Base-by-base conservation (phyloP, 2,888 invertebrate species). In the Tetropium fuscum region DNA sequence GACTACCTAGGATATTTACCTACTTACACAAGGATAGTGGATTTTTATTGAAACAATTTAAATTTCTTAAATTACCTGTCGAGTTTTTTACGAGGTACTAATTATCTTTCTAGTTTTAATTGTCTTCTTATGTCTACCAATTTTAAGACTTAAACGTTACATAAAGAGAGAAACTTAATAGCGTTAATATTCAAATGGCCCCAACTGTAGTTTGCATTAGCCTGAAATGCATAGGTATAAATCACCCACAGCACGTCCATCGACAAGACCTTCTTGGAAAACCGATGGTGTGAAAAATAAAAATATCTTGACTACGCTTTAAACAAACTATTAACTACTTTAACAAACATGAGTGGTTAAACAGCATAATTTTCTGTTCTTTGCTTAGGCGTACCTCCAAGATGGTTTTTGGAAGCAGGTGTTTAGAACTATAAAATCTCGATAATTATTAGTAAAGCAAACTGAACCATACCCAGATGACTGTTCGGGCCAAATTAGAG, bases 231-330 rank as follows among this genome's bases (percentile, higher is more conserved):
- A 38, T 18, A 38, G 18, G 18, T 10, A 15, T 38, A 38, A 7
- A 38, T 38, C 34, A 34, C 34, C 1, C 2, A 15, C 7, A 13
- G 13, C 34, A 4, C 25, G 27, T 5, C 36, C 22, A 27, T 44
- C 22, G 25, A 25, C 27, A n/a, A 13, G 3, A 3, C 5, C 16
- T 77, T 77, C 77, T 73, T 51, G 69, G 77, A 78, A 77, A 67
- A 64, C 54, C 57, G 60, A 58, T 73, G 74, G 77, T 76, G 77
- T 76, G 77, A 77, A 78, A 74, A 74, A 74, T 57, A 71, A 66
- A 72, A 69, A 66, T 64, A 64, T 67, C 69, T 68, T 68, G 61
- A 58, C 66, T 63, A 55, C 64, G 67, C 66, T 73, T 55, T 72
- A 74, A 74, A 73, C 74, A 75, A 74, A 70, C 71, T 65, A 73